A percentile compares a stretch with the other conserved stretches of the same genome.
phyloP scores from a whole-genome alignment of 2,888 invertebrate genomes.

The Anoncus sp. region DNA sequence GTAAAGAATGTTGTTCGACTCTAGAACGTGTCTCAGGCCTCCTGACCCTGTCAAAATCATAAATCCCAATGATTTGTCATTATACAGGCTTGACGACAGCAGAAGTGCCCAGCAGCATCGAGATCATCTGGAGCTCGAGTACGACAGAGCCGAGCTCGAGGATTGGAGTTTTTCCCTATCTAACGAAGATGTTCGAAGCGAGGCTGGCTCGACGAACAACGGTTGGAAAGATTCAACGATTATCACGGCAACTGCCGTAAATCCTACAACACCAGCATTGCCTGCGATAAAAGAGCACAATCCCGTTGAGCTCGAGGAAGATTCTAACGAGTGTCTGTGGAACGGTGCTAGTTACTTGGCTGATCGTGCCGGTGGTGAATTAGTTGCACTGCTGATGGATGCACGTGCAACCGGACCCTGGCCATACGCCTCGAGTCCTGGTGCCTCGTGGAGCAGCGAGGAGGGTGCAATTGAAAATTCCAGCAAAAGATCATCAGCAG shows the following conservation, averaged over 20 bases:
- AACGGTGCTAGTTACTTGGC: conserved; percentile 90
- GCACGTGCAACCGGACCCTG: conserved; percentile 85
- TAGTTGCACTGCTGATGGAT: conserved; percentile 85
- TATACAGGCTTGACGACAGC: conserved; percentile 87
- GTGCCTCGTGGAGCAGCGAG: conserved; percentile 84
- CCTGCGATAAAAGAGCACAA: conserved; percentile 90
- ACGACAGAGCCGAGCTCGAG: conserved; percentile 90
- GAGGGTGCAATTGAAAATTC: conserved; percentile 84
- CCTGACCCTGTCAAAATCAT: too few relatives aligned
- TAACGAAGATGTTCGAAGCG: conserved; percentile 87
- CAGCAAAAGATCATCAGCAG: conserved; percentile 89
- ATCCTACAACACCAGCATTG: conserved; percentile 85
- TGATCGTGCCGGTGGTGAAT: conserved; percentile 88
- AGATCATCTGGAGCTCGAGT: conserved; percentile 89
- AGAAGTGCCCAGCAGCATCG: conserved; percentile 89
- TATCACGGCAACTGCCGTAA: conserved; percentile 47
- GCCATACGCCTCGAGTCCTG: conserved; percentile 86
- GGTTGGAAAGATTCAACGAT: conserved; percentile 64
- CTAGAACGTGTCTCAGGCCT: too few relatives aligned
- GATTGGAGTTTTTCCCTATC: conserved; percentile 92
- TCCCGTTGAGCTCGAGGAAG: conserved; percentile 89
- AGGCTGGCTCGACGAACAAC: conserved; percentile 56
- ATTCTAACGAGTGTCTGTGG: conserved; percentile 90
- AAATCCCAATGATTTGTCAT: background rate
- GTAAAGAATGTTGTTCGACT: too few relatives aligned